Evolutionary conservation across 2,888 invertebrate species (phyloP).

Genomic region (Vesta saturnalis): DNA sequence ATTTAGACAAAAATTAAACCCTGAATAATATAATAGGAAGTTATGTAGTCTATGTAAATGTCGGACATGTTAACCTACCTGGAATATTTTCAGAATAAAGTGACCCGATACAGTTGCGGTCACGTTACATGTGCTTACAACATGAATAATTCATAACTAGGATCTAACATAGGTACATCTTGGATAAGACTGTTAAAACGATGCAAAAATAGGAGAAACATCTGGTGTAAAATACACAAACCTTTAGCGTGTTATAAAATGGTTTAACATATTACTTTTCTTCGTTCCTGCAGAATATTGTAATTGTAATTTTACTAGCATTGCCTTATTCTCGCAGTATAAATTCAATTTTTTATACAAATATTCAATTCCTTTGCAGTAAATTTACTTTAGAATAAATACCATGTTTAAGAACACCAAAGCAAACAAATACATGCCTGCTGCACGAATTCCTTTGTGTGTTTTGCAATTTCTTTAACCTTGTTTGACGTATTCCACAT

Average conservation of each 20-base stretch:
- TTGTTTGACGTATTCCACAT: no score
- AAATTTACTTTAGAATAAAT: neutral
- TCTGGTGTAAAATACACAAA: slow-evolving; percentile 37
- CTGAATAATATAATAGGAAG: neutral
- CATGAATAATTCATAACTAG: slow-evolving; percentile 56
- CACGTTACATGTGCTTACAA: slow-evolving; percentile 50
- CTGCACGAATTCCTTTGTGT: neutral
- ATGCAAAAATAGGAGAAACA: slow-evolving; percentile 46
- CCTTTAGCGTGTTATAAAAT: slow-evolving; percentile 17
- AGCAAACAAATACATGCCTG: neutral
- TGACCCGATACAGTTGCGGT: slow-evolving; percentile 52
- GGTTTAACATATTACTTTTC: slow-evolving; percentile 13
- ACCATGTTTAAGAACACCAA: neutral
- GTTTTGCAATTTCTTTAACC: neutral
- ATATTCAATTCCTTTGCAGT: neutral
- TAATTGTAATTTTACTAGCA: no score
- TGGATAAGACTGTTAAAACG: slow-evolving; percentile 47
- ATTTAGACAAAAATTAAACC: neutral
- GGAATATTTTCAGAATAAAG: slow-evolving; percentile 51
- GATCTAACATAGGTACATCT: slow-evolving; percentile 48
- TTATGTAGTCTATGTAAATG: slow-evolving; percentile 39
- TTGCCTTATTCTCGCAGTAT: no score
- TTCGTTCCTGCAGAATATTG: no score
- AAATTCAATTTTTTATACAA: no score
- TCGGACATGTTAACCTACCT: slow-evolving; percentile 46